Evolutionary conservation across 2,797 vertebrate genomes (phyloP).

Genomic region (Melanotaenia parkinsoni): DNA sequence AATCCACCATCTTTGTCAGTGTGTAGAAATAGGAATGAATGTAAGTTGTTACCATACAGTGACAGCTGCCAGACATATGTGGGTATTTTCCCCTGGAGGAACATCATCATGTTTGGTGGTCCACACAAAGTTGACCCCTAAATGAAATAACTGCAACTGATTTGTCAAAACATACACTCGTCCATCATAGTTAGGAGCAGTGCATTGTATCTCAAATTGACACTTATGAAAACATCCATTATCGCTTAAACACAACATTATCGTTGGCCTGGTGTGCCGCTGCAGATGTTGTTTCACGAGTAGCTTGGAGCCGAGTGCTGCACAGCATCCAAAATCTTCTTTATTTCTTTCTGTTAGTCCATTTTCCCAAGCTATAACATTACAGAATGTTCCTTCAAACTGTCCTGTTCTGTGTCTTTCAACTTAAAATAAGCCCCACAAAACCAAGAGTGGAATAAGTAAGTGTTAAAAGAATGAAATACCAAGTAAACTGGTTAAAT

Average conservation of each 20-base stretch:
- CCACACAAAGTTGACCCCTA: constrained; percentile 29
- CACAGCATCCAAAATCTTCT: constrained; percentile 25
- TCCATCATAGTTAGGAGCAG: constrained; percentile 38
- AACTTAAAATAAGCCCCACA: constrained; percentile 14
- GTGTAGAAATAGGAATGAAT: constrained; percentile 47
- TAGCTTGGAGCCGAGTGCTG: constrained; percentile 35
- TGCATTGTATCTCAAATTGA: constrained; percentile 58
- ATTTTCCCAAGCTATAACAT: constrained; percentile 8
- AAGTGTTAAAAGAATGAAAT: constrained; percentile 8
- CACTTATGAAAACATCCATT: constrained; percentile 61
- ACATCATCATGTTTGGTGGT: constrained; percentile 47
- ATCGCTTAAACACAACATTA: constrained; percentile 66
- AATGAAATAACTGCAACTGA: constrained; percentile 42
- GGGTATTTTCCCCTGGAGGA: constrained; percentile 9
- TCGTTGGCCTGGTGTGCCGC: constrained; percentile 56
- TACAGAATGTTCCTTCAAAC: constrained; percentile 13
- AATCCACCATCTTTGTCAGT: constrained; percentile 50
- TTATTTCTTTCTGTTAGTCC: constrained; percentile 18
- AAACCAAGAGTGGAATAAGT: constrained; percentile 12
- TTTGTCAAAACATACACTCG: constrained; percentile 30
- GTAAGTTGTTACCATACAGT: constrained; percentile 37
- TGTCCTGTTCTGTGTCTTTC: background rate
- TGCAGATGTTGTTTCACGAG: constrained; percentile 59
- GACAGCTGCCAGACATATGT: constrained; percentile 48
- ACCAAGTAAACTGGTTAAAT: constrained; percentile 24